phyloP scores from a whole-genome alignment of 1,140 invertebrate species.

The Zaprionus vittiger region DNA sequence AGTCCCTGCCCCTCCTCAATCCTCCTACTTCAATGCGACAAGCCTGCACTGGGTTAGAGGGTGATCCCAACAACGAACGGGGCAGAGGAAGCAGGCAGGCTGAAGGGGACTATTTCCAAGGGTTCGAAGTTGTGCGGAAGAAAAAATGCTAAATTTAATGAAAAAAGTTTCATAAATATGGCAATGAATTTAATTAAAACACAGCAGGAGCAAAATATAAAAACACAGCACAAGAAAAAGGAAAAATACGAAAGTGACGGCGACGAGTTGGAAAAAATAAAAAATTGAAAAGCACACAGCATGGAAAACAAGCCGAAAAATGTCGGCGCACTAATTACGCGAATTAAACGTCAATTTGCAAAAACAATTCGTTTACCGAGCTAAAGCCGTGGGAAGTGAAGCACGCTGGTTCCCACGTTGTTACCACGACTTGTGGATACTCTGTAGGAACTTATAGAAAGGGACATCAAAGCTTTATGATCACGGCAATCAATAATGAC shows the following conservation, averaged over 20 bases:
- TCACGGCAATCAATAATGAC: too few relatives aligned
- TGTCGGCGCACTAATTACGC: slow-evolving; percentile 79
- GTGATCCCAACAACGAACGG: neutral
- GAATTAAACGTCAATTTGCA: slow-evolving; percentile 82
- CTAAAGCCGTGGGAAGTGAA: neutral
- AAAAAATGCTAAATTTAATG: slow-evolving; percentile 77
- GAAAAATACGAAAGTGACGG: slow-evolving; percentile 46
- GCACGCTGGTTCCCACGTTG: neutral
- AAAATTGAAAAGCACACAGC: slow-evolving; percentile 27
- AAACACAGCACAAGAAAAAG: slow-evolving; percentile 23
- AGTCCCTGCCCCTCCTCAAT: slow-evolving; percentile 3
- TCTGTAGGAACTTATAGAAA: neutral
- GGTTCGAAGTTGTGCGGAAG: slow-evolving; percentile 56
- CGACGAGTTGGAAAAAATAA: slow-evolving; percentile 35
- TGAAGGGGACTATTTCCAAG: slow-evolving; percentile 51
- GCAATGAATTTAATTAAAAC: slow-evolving; percentile 82
- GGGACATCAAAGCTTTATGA: too few relatives aligned
- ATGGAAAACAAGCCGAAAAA: slow-evolving; percentile 67
- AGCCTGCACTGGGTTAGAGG: slow-evolving; percentile 42
- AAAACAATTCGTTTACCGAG: slow-evolving; percentile 75
- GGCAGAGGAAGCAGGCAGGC: neutral
- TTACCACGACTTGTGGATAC: neutral
- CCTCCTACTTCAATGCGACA: neutral
- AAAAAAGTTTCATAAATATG: slow-evolving; percentile 83
- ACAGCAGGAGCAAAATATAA: slow-evolving; percentile 46